Percentiles rank a stretch among this genome's conserved stretches.
phyloP scores from a whole-genome alignment of 2,888 invertebrate genomes.

The Gryllus longicercus region DNA sequence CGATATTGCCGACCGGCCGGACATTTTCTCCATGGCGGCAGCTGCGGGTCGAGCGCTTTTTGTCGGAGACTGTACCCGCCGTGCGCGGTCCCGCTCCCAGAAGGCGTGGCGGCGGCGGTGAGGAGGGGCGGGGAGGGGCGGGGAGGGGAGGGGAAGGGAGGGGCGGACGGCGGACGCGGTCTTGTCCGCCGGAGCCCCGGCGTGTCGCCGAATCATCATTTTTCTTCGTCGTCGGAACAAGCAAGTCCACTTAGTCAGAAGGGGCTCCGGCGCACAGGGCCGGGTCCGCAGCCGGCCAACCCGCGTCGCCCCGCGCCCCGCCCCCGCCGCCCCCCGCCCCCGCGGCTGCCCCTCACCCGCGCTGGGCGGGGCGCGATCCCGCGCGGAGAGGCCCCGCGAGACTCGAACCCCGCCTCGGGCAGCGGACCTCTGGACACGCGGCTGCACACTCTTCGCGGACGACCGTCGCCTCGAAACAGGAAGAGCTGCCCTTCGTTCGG shows the following conservation, averaged over 20 bases:
- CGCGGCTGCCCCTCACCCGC: neutral
- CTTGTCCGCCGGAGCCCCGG: neutral
- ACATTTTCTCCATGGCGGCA: neutral
- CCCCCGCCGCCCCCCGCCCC: neutral
- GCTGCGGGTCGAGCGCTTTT: neutral
- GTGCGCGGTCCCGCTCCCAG: too few species aligned
- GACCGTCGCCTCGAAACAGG: too few species aligned
- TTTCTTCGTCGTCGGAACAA: conserved; percentile 17
- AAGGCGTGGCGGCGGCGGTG: too few species aligned
- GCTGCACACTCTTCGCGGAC: too few species aligned
- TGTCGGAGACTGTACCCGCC: neutral
- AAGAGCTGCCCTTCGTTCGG: too few species aligned
- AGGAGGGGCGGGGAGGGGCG: too few species aligned
- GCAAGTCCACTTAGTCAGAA: conserved; percentile 5
- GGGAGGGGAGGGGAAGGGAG: too few species aligned
- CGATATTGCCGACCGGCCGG: neutral
- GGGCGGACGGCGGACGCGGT: too few species aligned
- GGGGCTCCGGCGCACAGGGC: neutral
- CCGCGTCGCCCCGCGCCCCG: neutral
- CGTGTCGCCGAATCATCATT: conserved; percentile 17
- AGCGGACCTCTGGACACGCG: too few species aligned
- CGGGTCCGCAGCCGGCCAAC: neutral
- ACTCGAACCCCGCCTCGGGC: neutral
- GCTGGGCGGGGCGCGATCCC: too few species aligned
- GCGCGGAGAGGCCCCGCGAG: neutral